phyloP scores from a whole-genome alignment of 2,888 invertebrate genomes.

The Protophormia terraenovae region DNA sequence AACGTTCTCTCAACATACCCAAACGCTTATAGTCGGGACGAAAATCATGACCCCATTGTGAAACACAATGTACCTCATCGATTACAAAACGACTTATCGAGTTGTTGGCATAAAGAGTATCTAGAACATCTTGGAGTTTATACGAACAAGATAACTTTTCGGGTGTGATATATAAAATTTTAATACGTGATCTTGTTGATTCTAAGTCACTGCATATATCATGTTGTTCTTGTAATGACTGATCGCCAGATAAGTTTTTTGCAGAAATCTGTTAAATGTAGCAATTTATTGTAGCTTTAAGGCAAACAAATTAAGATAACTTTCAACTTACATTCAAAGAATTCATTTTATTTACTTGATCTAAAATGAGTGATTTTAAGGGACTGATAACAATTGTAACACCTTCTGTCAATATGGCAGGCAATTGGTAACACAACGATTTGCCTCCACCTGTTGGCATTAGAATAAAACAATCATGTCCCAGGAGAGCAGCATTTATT shows the following conservation, averaged over 20 bases:
- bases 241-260: constrained; percentile 91
- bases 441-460: constrained; percentile 99
- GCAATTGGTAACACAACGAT: constrained; percentile 95
- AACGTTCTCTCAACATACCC: constrained; percentile 86
- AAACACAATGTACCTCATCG: constrained; percentile 99
- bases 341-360: constrained; percentile 96
- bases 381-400: constrained; percentile 98
- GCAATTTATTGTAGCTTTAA: background rate
- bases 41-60: constrained; percentile 99
- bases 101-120: constrained; percentile 86
- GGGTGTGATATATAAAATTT: constrained; percentile 97
- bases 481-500: constrained; percentile 93
- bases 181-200: constrained; percentile 87
- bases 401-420: constrained; percentile 91
- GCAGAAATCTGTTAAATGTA: constrained; percentile 87
- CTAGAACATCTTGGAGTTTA: constrained; percentile 86
- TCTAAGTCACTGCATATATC: constrained; percentile 89
- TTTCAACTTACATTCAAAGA: constrained; percentile 90
- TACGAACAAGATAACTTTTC: constrained; percentile 95
- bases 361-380: constrained; percentile 95
- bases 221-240: constrained; percentile 84
- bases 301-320: too few relatives aligned
- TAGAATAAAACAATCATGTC: constrained; percentile 95
- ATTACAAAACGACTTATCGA: constrained; percentile 94
- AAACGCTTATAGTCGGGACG: constrained; percentile 94